Evolutionary conservation across 2,888 invertebrate species (phyloP), one percentile per base, ranked within the genome.

Genomic region (Protophormia terraenovae): DNA sequence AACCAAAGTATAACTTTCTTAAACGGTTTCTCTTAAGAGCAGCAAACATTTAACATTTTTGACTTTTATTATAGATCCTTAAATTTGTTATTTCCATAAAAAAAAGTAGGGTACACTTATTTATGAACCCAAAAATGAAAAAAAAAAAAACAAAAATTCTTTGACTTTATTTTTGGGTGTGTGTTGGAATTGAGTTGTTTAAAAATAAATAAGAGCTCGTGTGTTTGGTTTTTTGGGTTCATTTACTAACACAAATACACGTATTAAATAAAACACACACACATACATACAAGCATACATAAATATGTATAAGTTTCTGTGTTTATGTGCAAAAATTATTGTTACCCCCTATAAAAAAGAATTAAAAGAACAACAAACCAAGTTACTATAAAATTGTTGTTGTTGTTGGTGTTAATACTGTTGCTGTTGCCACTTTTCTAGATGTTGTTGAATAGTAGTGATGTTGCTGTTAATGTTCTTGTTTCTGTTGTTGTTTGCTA

Each of bases 271-370:
- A n/a, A n/a, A n/a, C n/a, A n/a, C n/a, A n/a, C n/a, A n/a, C n/a
- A n/a, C n/a, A n/a, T n/a, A n/a, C n/a, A n/a, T n/a, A n/a, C n/a
- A n/a, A n/a, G n/a, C n/a, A n/a, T n/a, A n/a, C n/a, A n/a, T n/a
- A n/a, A n/a, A n/a, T n/a, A n/a, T n/a, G n/a, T n/a, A n/a, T n/a
- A 29, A 2, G 14, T 14, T 1, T 71, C 5, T 27, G 27, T 16
- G 12, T 55, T 7, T 10, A 14, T 55, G 38, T 55, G 16, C 27
- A 10, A 35, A 41, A 41, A 41, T 58, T 55, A 67, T 77, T 79
- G 67, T 78, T 73, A 73, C 69, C 77, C 45, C n/a, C n/a, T n/a
- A n/a, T n/a, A n/a, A n/a, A n/a, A n/a, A 76, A 77, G 80, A 76
- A 66, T n/a, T n/a, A 64, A 38, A 32, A 22, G 29, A 16, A 19